Conservation (phyloP, 2,888 invertebrate species). For the Pristionchus maxplancki region DNA sequence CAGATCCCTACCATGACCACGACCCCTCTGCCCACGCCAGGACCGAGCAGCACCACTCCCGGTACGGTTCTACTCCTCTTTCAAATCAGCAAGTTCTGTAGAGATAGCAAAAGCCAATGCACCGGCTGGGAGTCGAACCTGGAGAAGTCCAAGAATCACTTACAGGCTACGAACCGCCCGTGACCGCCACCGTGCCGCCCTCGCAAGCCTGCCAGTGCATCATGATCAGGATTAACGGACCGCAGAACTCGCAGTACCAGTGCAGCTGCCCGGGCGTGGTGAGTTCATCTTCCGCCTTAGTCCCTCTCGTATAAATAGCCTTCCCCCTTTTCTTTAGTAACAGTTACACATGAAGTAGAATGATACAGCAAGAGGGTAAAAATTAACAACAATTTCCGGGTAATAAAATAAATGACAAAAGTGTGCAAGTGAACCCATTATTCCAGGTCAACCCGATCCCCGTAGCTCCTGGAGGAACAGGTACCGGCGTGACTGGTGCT, state of each 20-base stretch:
- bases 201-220: slow-evolving; percentile 62
- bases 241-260: slow-evolving; percentile 68
- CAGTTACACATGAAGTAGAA: too few relatives aligned
- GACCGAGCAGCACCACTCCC: slow-evolving; percentile 36
- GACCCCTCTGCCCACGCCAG: slow-evolving; percentile 40
- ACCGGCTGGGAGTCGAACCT: too few relatives aligned
- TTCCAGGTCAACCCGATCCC: slow-evolving; percentile 28
- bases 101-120: too few relatives aligned
- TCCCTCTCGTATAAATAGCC: too few relatives aligned
- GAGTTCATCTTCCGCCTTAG: background rate
- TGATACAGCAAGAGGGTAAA: too few relatives aligned
- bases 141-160: too few relatives aligned
- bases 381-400: too few relatives aligned
- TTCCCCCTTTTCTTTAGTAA: too few relatives aligned
- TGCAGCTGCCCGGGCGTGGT: slow-evolving; percentile 60
- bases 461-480: slow-evolving; percentile 9
- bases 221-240: slow-evolving; percentile 68
- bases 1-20: slow-evolving; percentile 5
- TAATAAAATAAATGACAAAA: too few relatives aligned
- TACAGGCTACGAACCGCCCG: slow-evolving; percentile 24
- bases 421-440: too few relatives aligned
- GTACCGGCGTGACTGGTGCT: slow-evolving; percentile 1
- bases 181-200: background rate
- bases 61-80: background rate
- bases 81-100: too few relatives aligned